Evolutionary conservation across 2,888 invertebrate species (phyloP), one percentile per base, ranked within the genome.

Genomic region (Rosalia funebris): DNA sequence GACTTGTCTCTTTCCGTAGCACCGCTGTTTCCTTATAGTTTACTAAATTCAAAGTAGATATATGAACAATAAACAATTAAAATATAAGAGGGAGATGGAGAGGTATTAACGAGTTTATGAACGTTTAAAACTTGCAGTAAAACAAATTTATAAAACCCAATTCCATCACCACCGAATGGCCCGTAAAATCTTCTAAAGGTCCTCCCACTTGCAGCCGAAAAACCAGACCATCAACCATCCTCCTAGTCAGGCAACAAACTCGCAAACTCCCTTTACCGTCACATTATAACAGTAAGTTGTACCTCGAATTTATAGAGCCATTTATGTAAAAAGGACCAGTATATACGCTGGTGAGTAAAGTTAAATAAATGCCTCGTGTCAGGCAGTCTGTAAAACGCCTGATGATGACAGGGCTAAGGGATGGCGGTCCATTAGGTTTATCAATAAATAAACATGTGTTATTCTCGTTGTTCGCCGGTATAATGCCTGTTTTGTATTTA

Each of bases 271-370:
- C 66, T 65, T 62, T 64, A 68, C 63, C 62, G 71, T 73, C 72
- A 70, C 70, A 71, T 72, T 72, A 73, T 71, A 69, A 71, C 68
- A 65, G 70, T 66, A 68, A 73, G 71, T 75, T 73, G 71, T 70
- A 71, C 62, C 60, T 55, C 57, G 68, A 74, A 77, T 75, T 75
- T 77, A 77, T 76, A 73, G 63, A 64, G 72, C 71, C 71, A 77
- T 76, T 77, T 75, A 53, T 32, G 72, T 74, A 74, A 75, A 76
- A 73, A 66, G 70, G 60, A 71, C 60, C 57, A 60, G 70, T 72
- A 72, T 74, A 71, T 73, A 72, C 71, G 69, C 68, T 63, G 65
- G 60, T 56, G 65, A 68, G 67, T 67, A 64, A 71, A 73, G 68
- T 72, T 63, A 69, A 71, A 73, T 71, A 72, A 69, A 72, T 70